Conservation (phyloP, 2,113 vertebrate species). For the Sturnus vulgaris region DNA sequence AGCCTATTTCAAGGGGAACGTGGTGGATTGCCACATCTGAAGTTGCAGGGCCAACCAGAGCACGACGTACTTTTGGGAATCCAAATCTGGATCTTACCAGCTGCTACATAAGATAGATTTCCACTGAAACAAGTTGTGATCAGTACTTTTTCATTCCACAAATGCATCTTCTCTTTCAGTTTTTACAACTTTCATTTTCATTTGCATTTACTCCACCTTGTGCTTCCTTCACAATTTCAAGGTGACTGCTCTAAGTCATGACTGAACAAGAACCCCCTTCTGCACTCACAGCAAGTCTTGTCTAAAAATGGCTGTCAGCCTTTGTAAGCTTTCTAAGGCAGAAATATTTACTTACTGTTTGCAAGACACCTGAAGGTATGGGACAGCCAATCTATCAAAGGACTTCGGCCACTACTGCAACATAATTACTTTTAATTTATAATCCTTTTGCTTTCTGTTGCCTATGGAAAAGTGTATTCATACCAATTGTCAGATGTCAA, state of each 20-base stretch:
- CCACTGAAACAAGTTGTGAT: not conserved
- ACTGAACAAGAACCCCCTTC: not conserved
- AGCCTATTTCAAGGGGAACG: not conserved
- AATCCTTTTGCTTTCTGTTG: not conserved
- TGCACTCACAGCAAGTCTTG: not conserved
- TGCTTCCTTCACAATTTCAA: not conserved
- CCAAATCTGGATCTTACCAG: not conserved
- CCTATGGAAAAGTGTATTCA: not conserved
- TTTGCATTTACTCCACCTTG: not conserved
- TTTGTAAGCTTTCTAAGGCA: not conserved
- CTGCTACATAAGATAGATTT: not conserved
- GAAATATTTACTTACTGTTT: not conserved
- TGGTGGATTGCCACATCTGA: not conserved
- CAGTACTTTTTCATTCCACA: not conserved
- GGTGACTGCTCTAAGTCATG: not conserved
- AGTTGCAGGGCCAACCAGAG: not conserved
- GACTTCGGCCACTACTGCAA: not conserved
- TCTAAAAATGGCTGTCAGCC: not conserved
- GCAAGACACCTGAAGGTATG: not conserved
- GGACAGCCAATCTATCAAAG: not conserved
- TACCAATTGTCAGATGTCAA: not conserved
- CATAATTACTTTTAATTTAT: not conserved
- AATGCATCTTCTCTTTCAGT: not conserved
- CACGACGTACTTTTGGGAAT: fast-evolving
- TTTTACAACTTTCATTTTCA: not conserved